These are phyloP conservation scores for Mus caroli DNA, from an alignment of 2,797 vertebrate species.

Conservation along the genomic window DNA sequence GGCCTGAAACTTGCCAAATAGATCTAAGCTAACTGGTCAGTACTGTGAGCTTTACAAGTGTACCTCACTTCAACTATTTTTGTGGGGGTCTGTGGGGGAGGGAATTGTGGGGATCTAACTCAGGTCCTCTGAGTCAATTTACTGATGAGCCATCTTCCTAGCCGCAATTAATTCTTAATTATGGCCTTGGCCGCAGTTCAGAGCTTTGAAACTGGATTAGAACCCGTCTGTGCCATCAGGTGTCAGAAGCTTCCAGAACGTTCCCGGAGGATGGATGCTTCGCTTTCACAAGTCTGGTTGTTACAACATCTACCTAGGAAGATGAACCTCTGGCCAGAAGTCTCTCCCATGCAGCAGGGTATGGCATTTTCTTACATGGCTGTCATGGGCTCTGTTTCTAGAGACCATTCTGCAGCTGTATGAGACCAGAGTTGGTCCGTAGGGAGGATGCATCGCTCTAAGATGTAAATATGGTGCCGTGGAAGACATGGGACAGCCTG, in stretches of 20 bases:
- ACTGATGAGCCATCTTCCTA: not conserved
- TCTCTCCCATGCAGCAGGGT: not conserved
- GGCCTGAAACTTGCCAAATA: not conserved
- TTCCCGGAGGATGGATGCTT: not conserved
- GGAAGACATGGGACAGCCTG: not conserved
- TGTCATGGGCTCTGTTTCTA: not conserved
- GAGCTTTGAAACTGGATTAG: not conserved
- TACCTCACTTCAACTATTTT: not conserved
- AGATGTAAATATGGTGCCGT: not conserved
- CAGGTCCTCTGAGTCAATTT: not conserved
- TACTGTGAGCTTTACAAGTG: not conserved
- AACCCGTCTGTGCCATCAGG: not conserved
- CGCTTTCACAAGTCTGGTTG: not conserved
- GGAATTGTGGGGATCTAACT: not conserved
- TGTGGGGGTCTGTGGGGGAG: too few relatives aligned
- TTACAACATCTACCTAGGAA: not conserved
- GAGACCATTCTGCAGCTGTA: not conserved
- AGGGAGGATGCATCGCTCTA: too few relatives aligned
- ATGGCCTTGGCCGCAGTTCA: not conserved
- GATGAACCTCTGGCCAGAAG: not conserved
- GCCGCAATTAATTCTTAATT: not conserved
- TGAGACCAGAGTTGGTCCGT: not conserved
- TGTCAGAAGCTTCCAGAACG: not conserved
- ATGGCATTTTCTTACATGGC: not conserved
- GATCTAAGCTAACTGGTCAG: not conserved